Evolutionary conservation across 2,797 vertebrate species (phyloP).

Genomic region (Gambusia yucatana): DNA sequence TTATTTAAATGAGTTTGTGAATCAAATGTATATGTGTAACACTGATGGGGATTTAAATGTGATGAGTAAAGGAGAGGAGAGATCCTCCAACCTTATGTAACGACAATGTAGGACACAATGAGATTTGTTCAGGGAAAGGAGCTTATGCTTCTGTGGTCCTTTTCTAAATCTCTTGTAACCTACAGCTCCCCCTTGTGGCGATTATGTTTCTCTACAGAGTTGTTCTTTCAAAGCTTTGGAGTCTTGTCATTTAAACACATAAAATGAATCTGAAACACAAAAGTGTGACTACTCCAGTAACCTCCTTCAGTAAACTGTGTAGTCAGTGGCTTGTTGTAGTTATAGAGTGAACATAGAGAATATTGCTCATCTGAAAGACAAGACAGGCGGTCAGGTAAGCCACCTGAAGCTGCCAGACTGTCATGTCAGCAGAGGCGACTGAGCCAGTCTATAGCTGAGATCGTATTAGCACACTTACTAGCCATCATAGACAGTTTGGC

Average conservation of each 20-base stretch:
- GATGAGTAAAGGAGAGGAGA: conserved; percentile 34
- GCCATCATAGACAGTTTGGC: conserved; percentile 40
- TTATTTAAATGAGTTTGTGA: not conserved
- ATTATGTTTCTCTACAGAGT: conserved; percentile 15
- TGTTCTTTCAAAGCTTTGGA: too few relatives aligned
- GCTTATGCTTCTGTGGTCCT: conserved; percentile 26
- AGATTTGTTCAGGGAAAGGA: conserved; percentile 59
- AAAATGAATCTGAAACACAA: not conserved
- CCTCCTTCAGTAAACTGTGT: not conserved
- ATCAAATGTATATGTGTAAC: conserved; percentile 11
- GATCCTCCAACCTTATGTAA: conserved; percentile 45
- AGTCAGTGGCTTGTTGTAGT: not conserved
- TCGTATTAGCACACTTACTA: conserved; percentile 52
- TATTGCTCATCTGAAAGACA: conserved; percentile 3
- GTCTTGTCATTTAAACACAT: not conserved
- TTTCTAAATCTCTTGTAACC: conserved; percentile 8
- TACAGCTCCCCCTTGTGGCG: conserved; percentile 63
- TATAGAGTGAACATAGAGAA: not conserved
- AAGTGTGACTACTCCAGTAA: not conserved
- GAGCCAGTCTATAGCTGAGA: conserved; percentile 33
- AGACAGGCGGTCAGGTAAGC: conserved; percentile 16
- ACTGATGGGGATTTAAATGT: conserved; percentile 38
- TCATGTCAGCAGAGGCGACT: conserved; percentile 42
- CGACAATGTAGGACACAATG: conserved; percentile 56
- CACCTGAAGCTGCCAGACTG: conserved; percentile 47